Percentiles rank a stretch among this genome's conserved stretches.
These are phyloP conservation scores for Gymnothorax javanicus DNA, from an alignment of 2,797 vertebrate genomes.

Conservation along the genomic window DNA sequence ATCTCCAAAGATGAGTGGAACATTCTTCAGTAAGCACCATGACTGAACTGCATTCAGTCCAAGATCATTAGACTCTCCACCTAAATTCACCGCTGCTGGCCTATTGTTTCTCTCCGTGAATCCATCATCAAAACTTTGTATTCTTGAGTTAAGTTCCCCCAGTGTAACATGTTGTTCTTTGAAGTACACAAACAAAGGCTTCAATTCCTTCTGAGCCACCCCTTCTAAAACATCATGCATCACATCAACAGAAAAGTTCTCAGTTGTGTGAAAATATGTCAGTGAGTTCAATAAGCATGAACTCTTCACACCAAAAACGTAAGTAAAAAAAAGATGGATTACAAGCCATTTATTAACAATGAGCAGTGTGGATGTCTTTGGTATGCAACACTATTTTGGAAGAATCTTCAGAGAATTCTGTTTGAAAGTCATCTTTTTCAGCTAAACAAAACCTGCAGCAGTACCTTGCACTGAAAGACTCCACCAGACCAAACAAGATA, in stretches of 20 bases:
- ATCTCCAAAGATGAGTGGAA: neutral
- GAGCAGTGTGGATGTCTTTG: constrained; percentile 33
- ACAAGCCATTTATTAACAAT: constrained; percentile 8
- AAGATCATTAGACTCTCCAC: constrained; percentile 30
- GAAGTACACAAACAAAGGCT: too few relatives aligned
- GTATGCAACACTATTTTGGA: constrained; percentile 28
- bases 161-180: constrained; percentile 36
- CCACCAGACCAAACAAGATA: constrained; percentile 40
- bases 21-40: neutral
- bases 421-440: constrained; percentile 44
- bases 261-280: too few relatives aligned
- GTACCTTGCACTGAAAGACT: constrained; percentile 42
- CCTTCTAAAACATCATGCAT: too few relatives aligned
- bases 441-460: constrained; percentile 43
- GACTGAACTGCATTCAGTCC: neutral
- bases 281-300: too few relatives aligned
- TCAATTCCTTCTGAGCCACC: too few relatives aligned
- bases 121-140: constrained; percentile 39
- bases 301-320: too few relatives aligned
- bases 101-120: constrained; percentile 44
- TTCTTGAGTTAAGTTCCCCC: constrained; percentile 31
- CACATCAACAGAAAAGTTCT: too few relatives aligned
- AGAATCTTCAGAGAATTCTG: constrained; percentile 43
- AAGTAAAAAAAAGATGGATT: too few relatives aligned
- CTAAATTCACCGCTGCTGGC: constrained; percentile 37